Evolutionary conservation across 1,140 invertebrate genomes (phyloP).

Genomic region (Polypedilum pembai): DNA sequence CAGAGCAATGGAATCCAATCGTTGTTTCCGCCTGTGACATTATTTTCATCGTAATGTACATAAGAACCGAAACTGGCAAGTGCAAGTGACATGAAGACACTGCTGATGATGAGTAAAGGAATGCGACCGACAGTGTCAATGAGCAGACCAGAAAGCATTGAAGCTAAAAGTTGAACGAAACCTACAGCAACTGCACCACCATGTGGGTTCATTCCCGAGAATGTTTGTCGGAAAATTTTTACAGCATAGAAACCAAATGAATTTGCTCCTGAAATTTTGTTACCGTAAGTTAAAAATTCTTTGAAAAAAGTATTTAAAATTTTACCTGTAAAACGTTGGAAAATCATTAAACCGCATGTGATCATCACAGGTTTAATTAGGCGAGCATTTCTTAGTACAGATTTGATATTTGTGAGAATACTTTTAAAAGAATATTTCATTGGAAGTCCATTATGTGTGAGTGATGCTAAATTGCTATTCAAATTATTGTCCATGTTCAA

Average conservation of each 20-base stretch:
- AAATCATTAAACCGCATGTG: constrained; percentile 79
- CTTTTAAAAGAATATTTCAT: constrained; percentile 26
- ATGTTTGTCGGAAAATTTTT: constrained; percentile 70
- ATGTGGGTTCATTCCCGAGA: constrained; percentile 76
- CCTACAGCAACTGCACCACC: constrained; percentile 74
- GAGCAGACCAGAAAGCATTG: constrained; percentile 67
- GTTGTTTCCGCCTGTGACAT: constrained; percentile 49
- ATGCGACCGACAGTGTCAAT: constrained; percentile 76
- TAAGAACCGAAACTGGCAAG: constrained; percentile 74
- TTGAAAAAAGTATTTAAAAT: not conserved
- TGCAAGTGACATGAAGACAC: constrained; percentile 74
- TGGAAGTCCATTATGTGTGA: not conserved
- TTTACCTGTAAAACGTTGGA: constrained; percentile 58
- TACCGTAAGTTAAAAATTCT: not conserved
- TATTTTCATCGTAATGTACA: constrained; percentile 62
- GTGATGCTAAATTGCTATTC: constrained; percentile 14
- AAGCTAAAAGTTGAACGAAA: constrained; percentile 70
- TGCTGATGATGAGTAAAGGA: constrained; percentile 69
- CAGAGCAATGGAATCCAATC: constrained; percentile 78
- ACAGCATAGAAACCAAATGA: constrained; percentile 81
- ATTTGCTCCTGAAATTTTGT: constrained; percentile 55
- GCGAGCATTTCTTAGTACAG: constrained; percentile 36
- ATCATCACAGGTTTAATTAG: constrained; percentile 62
- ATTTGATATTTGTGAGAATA: constrained; percentile 29
- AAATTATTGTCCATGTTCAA: constrained; percentile 30